These are phyloP conservation scores for Chamaetylas fuelleborni DNA, from an alignment of 2,113 vertebrate genomes.

Conservation along the genomic window DNA sequence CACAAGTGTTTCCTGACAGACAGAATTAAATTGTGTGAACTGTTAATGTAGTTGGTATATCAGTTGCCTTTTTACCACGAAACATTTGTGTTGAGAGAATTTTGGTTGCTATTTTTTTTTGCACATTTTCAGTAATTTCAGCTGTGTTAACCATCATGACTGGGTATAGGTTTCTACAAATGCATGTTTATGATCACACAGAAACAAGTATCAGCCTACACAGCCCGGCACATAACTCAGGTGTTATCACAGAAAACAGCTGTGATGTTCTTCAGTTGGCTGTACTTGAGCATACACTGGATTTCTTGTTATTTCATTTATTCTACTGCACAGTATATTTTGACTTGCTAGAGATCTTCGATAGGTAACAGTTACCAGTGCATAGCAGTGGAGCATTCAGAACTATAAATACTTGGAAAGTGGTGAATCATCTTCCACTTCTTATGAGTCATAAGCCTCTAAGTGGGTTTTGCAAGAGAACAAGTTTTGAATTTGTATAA, in stretches of 20 bases:
- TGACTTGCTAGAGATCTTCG: neutral
- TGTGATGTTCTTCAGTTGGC: neutral
- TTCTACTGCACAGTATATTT: neutral
- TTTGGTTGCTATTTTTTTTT: neutral
- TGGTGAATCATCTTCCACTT: constrained; percentile 47
- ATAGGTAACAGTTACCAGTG: neutral
- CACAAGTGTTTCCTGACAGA: neutral
- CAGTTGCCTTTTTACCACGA: neutral
- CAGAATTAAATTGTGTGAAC: neutral
- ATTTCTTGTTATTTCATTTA: neutral
- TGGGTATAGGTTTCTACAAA: neutral
- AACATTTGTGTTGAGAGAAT: neutral
- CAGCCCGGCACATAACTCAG: neutral
- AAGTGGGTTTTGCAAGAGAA: constrained; percentile 6
- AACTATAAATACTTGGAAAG: constrained; percentile 37
- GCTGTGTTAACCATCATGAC: neutral
- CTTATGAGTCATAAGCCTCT: constrained; percentile 22
- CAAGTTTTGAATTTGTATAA: neutral
- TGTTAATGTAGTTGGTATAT: neutral
- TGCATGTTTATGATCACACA: neutral
- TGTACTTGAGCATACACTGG: neutral
- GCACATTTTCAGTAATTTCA: constrained; percentile 9
- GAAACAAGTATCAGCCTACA: neutral
- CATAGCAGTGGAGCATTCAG: neutral
- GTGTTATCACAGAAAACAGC: neutral